Conservation (phyloP, 2,113 vertebrate genomes). For the Sciurus niger region DNA sequence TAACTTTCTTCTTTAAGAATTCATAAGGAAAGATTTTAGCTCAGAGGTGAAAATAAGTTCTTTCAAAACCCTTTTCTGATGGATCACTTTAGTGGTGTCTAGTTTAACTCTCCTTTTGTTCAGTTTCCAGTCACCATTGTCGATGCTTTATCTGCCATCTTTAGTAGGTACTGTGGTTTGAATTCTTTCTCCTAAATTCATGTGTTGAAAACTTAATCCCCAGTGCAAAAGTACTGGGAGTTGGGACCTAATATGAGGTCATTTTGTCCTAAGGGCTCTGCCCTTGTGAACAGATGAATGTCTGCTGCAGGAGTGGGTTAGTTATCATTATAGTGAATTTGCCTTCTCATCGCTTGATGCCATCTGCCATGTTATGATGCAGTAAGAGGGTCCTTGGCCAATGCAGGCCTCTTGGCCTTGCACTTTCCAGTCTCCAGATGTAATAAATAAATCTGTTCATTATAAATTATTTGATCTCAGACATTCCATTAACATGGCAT, state of each 20-base stretch:
- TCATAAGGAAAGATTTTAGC: neutral
- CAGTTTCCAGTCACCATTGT: neutral
- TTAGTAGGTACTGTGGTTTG: neutral
- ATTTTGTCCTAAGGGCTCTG: neutral
- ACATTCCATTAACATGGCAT: neutral
- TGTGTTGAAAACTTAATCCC: neutral
- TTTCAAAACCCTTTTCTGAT: neutral
- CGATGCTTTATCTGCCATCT: neutral
- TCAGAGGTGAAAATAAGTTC: neutral
- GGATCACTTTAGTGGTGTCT: neutral
- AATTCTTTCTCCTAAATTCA: neutral
- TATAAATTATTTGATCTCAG: neutral
- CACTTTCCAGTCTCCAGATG: neutral
- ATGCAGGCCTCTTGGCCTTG: neutral
- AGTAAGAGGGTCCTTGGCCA: neutral
- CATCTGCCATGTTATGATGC: neutral
- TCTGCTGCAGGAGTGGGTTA: neutral
- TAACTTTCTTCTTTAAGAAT: conserved; percentile 6
- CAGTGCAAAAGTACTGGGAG: neutral
- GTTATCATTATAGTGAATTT: no score
- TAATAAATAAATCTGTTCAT: neutral
- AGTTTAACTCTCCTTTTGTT: neutral
- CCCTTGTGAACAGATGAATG: no score
- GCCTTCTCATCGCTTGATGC: neutral
- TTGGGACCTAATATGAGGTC: neutral